Evolutionary conservation across 2,113 vertebrate genomes (phyloP), one percentile per base, ranked within the genome.

Genomic region (Neodon shergylaensis): DNA sequence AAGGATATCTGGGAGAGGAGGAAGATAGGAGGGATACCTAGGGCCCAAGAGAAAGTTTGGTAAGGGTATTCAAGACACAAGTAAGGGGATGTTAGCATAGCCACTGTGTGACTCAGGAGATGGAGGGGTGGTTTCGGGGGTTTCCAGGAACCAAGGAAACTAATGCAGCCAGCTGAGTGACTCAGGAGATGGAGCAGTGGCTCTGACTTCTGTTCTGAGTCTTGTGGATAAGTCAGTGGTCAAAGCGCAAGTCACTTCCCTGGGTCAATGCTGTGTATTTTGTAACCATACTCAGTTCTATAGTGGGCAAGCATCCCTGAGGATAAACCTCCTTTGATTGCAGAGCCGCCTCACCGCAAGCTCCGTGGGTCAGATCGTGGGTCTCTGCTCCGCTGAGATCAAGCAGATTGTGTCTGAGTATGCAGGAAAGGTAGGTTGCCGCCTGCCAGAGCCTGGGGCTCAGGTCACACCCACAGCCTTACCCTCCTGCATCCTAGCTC

Each of bases 381-480:
- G 99, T 21, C 99, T 99, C 3, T 99, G 99, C 97, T 99, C 99
- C 2, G 99, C 99, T 11, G 99, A 99, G 98, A 99, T 99, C 98
- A 99, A 99, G 92, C 99, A 99, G 98, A 99, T 99, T 1, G 99
- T 99, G 26, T 99, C 99, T 0, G 99, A 99, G 95, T 99, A 99
- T 0, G 99, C 99, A 0, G 99, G 98, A 96, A 99, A 99, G 98
- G 99, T 99, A 95, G 21, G 98, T 95, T 26, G 66, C 66, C 47
- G 42, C 49, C n/a, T 1, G 33, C 49, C 39, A 49, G 66, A 52
- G 16, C 44, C 17, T 68, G 39, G 7, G 33, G 68, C 86, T 74
- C 31, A 36, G 22, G 58, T n/a, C 65, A 33, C 36, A 31, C 82
- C 65, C 49, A 42, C 24, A n/a, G 68, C 47, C 66, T 72, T 91